Evolutionary conservation across 2,797 vertebrate species (phyloP), one percentile per base, ranked within the genome.

Genomic region (Rhyacichthys aspro): DNA sequence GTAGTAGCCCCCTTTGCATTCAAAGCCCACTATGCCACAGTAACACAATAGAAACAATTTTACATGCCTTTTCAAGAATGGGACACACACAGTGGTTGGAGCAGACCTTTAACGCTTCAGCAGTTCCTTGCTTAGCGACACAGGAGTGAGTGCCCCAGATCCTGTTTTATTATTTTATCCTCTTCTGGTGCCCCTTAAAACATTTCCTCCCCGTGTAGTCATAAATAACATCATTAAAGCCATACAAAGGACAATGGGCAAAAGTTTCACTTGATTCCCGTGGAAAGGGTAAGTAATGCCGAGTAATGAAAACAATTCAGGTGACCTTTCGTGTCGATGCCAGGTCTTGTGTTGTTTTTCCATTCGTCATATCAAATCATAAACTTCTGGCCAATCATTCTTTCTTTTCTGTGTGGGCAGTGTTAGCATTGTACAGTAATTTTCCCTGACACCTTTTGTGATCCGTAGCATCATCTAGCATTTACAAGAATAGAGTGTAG

Each of bases 91-190:
- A 46, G 23, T 28, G 23, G 23, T n/a, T 86, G 86, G 84, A 81
- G 92, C 88, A 91, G 91, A 41, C 88, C 90, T 91, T 93, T 94
- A 94, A 94, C 91, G 91, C 90, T 89, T 90, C 82, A 92, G 87
- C 3, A 66, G 77, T 88, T 93, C 92, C 92, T 92, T 89, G 90
- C 92, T 94, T 89, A 62, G 85, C 74, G 50, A 80, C 85, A 79
- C 75, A 88, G 88, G 90, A 89, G 83, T 11, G 19, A 64, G 68
- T 63, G 43, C n/a, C 58, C 85, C 52, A 70, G 82, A 81, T 70
- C 53, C 57, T 71, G 86, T 89, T 91, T 74, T 74, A 82, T 92
- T 83, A 92, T 92, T 92, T 92, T 88, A 90, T 90, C 91, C 92
- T 80, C 61, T 88, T 88, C 90, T 67, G 66, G 90, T 91, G 90